Conservation (phyloP, 2,113 vertebrate species). For the Petromus typicus region DNA sequence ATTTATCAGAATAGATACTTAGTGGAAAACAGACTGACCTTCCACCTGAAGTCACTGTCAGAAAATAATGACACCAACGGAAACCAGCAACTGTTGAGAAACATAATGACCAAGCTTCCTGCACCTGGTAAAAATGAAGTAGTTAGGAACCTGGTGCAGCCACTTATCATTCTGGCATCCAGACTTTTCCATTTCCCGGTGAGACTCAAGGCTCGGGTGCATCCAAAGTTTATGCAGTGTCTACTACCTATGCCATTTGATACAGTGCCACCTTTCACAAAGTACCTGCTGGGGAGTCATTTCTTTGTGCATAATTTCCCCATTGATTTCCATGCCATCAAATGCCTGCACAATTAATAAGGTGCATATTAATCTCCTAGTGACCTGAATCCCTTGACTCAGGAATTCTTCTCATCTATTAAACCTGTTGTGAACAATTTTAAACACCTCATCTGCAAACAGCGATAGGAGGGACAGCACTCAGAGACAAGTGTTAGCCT, state of each 20-base stretch:
- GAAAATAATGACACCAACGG: background rate
- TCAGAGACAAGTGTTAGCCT: background rate
- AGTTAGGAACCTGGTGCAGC: slow-evolving; percentile 14
- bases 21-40: slow-evolving; percentile 22
- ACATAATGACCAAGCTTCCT: background rate
- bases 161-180: slow-evolving; percentile 42
- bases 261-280: slow-evolving; percentile 31
- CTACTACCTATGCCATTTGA: slow-evolving; percentile 3
- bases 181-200: slow-evolving; percentile 43
- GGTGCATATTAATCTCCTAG: background rate
- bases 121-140: slow-evolving; percentile 34
- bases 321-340: slow-evolving; percentile 36
- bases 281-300: slow-evolving; percentile 49
- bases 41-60: background rate
- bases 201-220: background rate
- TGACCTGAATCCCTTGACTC: slow-evolving; percentile 27
- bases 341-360: slow-evolving; percentile 7
- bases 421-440: slow-evolving; percentile 41
- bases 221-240: slow-evolving; percentile 20
- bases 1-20: background rate
- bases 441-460: background rate
- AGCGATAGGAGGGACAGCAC: background rate
- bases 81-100: background rate
- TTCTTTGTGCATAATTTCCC: slow-evolving; percentile 51
- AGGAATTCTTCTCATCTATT: slow-evolving; percentile 23